Conservation (phyloP, 2,113 vertebrate species). For the Carassius carassius region DNA sequence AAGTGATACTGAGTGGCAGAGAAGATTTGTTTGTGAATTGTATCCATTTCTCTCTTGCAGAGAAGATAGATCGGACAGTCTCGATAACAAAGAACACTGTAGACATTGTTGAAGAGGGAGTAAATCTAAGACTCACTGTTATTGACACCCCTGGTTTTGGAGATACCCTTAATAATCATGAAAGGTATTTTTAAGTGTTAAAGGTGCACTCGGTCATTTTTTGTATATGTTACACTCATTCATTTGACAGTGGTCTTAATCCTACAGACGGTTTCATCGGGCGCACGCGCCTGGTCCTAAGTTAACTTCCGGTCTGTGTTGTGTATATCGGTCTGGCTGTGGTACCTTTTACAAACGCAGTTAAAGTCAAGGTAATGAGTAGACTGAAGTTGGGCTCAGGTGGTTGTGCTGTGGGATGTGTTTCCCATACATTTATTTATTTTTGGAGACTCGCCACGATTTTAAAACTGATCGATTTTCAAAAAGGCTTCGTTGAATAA, state of each 20-base stretch:
- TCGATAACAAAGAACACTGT: slow-evolving; percentile 80
- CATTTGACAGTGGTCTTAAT: neutral
- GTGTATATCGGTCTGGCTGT: too few species aligned
- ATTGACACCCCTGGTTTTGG: slow-evolving; percentile 79
- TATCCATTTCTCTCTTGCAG: slow-evolving; percentile 53
- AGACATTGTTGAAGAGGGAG: slow-evolving; percentile 91
- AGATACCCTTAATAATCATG: slow-evolving; percentile 72
- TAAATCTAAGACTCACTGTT: slow-evolving; percentile 73
- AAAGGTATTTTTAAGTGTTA: slow-evolving; percentile 50
- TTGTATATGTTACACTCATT: neutral
- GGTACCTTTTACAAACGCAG: too few species aligned
- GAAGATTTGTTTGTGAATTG: neutral
- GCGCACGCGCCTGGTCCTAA: too few species aligned
- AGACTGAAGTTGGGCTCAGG: too few species aligned
- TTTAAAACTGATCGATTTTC: too few species aligned
- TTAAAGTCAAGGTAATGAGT: too few species aligned
- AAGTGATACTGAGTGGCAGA: neutral
- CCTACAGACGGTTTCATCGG: too few species aligned
- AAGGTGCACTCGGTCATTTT: neutral
- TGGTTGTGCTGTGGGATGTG: too few species aligned
- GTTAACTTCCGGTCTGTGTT: too few species aligned
- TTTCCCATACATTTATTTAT: too few species aligned
- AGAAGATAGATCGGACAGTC: slow-evolving; percentile 71
- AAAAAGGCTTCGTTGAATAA: too few species aligned
- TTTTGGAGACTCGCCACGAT: too few species aligned